Base-by-base conservation (phyloP, 2,888 invertebrate species). In the Onthophagus sagittarius region DNA sequence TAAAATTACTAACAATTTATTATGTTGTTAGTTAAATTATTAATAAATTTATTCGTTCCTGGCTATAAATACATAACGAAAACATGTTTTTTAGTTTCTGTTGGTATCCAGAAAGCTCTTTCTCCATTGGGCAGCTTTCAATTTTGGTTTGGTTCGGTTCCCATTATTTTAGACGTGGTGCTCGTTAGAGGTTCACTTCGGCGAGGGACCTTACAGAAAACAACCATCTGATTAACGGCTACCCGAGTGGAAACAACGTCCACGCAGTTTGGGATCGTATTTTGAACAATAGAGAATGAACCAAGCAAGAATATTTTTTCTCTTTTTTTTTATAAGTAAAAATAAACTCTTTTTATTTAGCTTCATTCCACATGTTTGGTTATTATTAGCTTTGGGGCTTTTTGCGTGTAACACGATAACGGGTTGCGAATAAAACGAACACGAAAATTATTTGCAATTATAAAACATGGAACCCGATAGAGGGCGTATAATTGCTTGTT, bases 221-320 rank as follows among this genome's bases (percentile, higher is more conserved):
- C 72, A 72, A 72, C 72, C 14, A 72, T 72, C 72, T 72, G 72
- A 72, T 72, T 72, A 72, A 72, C 72, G 72, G 72, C 72, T 64
- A 39, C 33, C 39, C 72, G 63, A 33, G 31, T 15, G 39, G 65
- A 72, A 72, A 72, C 72, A 72, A 63, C 65, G 65, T 64, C 72
- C 11, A 9, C 39, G 7, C 7, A 7, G 39, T 53, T 53, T 53
- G 7, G 9, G 39, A 53, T 53, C 39, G 39, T 53, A 53, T 53
- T 53, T 53, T 53, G 9, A 53, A 53, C 39, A 53, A 53, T 53
- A 53, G 39, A 53, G 11, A 53, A 53, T 53, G 7, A 53, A 53
- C 7, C 11, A 53, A 9, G 1, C 39, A 53, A 53, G 39, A 53
- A 53, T 4, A 53, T 9, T 53, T 53, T 53, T 53, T 9, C 39